These are phyloP conservation scores for Australoheros facetus DNA, from an alignment of 2,797 vertebrate species.

Conservation along the genomic window DNA sequence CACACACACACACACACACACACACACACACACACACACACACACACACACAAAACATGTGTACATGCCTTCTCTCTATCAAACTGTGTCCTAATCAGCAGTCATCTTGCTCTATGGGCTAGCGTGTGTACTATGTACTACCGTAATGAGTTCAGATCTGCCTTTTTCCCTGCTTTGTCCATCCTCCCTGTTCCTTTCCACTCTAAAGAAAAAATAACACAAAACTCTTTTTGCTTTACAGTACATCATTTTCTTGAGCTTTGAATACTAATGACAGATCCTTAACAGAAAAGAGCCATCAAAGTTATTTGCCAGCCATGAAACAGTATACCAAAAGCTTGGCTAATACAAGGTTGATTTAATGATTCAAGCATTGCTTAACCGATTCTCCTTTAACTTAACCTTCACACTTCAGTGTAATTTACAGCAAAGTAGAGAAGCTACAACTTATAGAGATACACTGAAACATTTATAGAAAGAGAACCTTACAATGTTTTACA, in stretches of 20 bases:
- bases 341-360: slow-evolving; percentile 65
- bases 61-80: no score
- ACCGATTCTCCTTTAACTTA: slow-evolving; percentile 50
- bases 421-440: slow-evolving; percentile 31
- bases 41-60: background rate
- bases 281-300: slow-evolving; percentile 27
- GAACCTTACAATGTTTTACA: background rate
- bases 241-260: slow-evolving; percentile 1
- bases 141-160: background rate
- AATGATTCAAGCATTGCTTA: slow-evolving; percentile 49
- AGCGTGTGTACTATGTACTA: no score
- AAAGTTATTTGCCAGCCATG: slow-evolving; percentile 51
- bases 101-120: background rate
- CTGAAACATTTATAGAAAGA: background rate
- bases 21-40: background rate
- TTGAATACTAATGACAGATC: slow-evolving; percentile 16
- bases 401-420: slow-evolving; percentile 53
- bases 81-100: background rate
- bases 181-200: background rate
- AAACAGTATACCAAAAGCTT: slow-evolving; percentile 32
- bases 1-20: background rate
- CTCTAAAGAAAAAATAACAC: background rate
- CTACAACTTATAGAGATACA: background rate
- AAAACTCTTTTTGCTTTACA: slow-evolving; percentile 29
- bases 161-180: background rate